Base-by-base conservation (phyloP, 2,113 vertebrate species). In the Toxotes chatareus region DNA sequence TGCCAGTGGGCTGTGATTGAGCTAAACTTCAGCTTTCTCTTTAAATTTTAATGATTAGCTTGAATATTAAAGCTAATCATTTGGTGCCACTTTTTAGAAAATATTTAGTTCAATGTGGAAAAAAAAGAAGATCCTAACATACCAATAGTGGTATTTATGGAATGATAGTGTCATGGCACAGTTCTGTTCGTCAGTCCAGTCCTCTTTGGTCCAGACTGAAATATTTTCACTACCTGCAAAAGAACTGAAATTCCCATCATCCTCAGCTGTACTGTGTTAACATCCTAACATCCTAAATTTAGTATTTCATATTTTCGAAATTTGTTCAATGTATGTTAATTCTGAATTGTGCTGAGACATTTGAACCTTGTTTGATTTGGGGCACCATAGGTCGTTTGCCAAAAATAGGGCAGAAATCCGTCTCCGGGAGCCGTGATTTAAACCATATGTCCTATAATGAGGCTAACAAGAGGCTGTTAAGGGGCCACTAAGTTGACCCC, bases 371-470 rank as follows among this genome's bases (percentile, higher is more conserved):
- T 94, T 89, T 73, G 91, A 95, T 94, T 93, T 91, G 79, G 14
- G 46, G 16, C 47, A 8, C 47, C 90, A 89, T 88, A 88, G 91
- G 80, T 79, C 72, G 85, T 34, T 55, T 92, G 86, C 91, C 27
- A 65, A 62, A 36, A 64, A 61, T 7, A 72, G 32, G 91, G 79
- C 79, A 81, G 9, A 14, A 94, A 95, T 95, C 94, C 91, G 92
- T 96, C 95, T 95, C 93, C 89, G 83, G 86, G 55, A 86, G 94
- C 93, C 93, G 92, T 95, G 94, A 97, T 96, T 95, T 94, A 94
- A 95, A 97, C 94, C 95, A 96, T 95, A 96, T 97, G 96, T 96
- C 93, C 92, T 85, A 80, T 96, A 96, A 97, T 97, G 95, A 96
- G 91, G 93, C 94, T 96, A 95, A 97, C 23, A 92, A 96, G 95